Base-by-base conservation (phyloP, 2,888 invertebrate species). In the Cancer borealis region DNA sequence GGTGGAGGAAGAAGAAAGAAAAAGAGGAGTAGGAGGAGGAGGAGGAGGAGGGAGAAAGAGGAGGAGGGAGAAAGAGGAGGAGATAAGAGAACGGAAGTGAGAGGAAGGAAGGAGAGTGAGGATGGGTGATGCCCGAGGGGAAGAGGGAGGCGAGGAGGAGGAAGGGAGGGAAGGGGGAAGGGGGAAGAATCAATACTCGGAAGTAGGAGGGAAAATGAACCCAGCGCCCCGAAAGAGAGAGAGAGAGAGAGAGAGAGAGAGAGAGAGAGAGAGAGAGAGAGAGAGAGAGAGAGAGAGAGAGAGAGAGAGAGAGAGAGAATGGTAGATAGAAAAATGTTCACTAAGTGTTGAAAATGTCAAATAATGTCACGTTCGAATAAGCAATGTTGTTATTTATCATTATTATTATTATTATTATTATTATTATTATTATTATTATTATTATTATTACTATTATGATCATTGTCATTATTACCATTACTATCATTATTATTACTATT, bases 241-340 rank as follows among this genome's bases (percentile, higher is more conserved):
- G 79, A 73, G 73, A 73, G 73, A 73, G 73, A 73, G 79, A 79
- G 79, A 79, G 79, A 79, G 79, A 79, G 79, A 79, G 79, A 79
- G 79, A 79, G 79, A 79, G 79, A 79, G 79, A 79, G 30, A 26
- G 8, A 26, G 17, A 8, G 30, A 79, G 30, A 26, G 79, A n/a
- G 79, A 79, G 30, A 30, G 79, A 26, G 79, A 30, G 26, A 79
- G 79, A 30, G 79, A 79, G 79, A 79, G 79, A 79, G 79, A 79
- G 79, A 79, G 30, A 30, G 4, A 12, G n/a, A 6, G n/a, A 17
- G 14, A 14, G 21, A 17, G 21, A 66, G 14, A n/a, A 5, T 66
- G 6, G 21, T 66, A 4, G 0, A 21, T 6, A 66, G 21, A 66
- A n/a, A 66, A n/a, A n/a, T 6, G n/a, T 6, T n/a, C 12, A 10